A percentile compares a stretch with the other conserved stretches of the same genome.
These are phyloP conservation scores for Grammomys dolichurus DNA, from an alignment of 2,113 vertebrate genomes.

Conservation along the genomic window DNA sequence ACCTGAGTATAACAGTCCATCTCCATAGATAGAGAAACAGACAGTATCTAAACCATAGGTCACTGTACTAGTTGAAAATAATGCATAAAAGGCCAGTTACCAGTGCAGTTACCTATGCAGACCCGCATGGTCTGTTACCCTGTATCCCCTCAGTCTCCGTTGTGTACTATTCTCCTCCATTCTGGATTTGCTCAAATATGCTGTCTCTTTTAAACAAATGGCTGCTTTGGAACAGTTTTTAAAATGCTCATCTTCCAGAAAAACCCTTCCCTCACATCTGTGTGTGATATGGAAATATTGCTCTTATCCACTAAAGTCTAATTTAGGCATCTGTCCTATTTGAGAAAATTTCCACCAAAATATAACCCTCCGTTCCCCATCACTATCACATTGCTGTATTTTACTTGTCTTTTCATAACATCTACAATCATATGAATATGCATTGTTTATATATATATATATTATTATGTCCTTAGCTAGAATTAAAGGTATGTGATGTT, in stretches of 20 bases:
- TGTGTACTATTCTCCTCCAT: background rate
- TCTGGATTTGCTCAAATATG: background rate
- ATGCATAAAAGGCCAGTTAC: background rate
- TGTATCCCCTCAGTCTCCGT: background rate
- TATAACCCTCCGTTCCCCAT: background rate
- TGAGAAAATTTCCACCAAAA: background rate
- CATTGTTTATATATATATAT: background rate
- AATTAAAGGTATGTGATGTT: background rate
- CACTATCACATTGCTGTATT: background rate
- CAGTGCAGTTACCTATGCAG: background rate
- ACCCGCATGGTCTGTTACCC: background rate
- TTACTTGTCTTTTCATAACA: background rate
- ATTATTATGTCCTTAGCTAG: background rate
- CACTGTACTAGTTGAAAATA: background rate
- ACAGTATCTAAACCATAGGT: background rate
- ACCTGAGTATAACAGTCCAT: background rate
- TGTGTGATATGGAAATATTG: background rate
- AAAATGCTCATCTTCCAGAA: background rate
- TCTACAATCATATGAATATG: background rate
- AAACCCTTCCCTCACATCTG: background rate
- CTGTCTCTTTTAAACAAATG: background rate
- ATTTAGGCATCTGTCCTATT: background rate
- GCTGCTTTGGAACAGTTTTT: background rate
- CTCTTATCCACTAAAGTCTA: background rate
- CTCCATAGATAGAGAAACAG: background rate